Percentiles rank a stretch among this genome's conserved stretches.
Conservation (phyloP, 2,888 invertebrate species). For the Lamellibrachia columna region DNA sequence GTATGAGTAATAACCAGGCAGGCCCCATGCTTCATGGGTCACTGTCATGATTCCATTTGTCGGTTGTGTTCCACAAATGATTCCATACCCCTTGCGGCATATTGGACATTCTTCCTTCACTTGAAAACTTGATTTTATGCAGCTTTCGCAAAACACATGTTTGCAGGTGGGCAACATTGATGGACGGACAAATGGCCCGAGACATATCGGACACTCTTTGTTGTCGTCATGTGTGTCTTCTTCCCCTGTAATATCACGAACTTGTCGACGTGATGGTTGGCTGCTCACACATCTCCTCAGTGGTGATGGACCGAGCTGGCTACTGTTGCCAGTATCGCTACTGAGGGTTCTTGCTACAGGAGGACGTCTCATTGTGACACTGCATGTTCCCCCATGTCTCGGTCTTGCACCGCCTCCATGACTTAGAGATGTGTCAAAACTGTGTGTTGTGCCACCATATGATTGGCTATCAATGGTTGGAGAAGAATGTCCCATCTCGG, state of each 20-base stretch:
- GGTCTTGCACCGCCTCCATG: neutral
- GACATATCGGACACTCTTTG: neutral
- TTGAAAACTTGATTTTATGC: neutral
- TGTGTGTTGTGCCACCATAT: neutral
- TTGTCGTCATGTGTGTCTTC: neutral
- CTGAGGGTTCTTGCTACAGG: neutral
- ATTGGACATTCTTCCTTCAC: neutral
- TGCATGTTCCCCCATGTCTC: neutral
- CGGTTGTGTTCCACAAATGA: neutral
- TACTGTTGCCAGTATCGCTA: neutral
- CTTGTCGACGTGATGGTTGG: neutral
- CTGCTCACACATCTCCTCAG: neutral
- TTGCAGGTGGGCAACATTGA: neutral
- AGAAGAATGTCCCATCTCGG: neutral
- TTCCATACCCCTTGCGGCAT: neutral
- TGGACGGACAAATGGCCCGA: neutral
- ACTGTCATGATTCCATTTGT: neutral
- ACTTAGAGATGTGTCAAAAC: neutral
- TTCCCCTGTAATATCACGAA: neutral
- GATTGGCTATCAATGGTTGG: neutral
- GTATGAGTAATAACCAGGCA: neutral
- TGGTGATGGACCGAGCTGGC: neutral
- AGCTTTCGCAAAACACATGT: neutral
- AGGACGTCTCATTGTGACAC: neutral
- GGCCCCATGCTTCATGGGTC: neutral